Base-by-base conservation (phyloP, 2,797 vertebrate species). In the Fringilla coelebs region DNA sequence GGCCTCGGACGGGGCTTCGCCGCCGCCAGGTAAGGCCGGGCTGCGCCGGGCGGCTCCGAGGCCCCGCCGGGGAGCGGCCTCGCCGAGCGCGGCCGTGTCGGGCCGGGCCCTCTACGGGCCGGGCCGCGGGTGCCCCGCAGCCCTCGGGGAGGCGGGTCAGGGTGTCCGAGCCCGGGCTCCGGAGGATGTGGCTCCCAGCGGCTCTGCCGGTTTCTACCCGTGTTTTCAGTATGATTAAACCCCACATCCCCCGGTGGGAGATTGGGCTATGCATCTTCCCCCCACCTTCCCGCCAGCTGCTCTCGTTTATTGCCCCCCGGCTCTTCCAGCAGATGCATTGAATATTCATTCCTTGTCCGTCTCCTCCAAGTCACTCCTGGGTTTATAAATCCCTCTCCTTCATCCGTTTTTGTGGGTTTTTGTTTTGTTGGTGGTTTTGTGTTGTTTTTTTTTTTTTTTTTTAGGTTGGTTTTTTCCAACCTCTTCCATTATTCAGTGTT, bases 131-230 rank as follows among this genome's bases (percentile, higher is more conserved):
- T 19, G 28, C 26, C 10, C 57, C 25, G 9, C 38, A 11, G 57
- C 12, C 17, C 24, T 28, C 20, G 21, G 21, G 21, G 25, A 15
- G 9, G 1, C 13, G 5, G 36, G 11, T 3, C n/a, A 18, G 48
- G 31, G 11, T 25, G n/a, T 54, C 63, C 25, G 34, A 21, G 48
- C 16, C 19, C 29, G 4, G 41, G 21, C 13, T 16, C 13, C 34
- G 2, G 29, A 2, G 65, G 9, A 8, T 70, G 51, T 25, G 32
- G 31, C 25, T 11, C 43, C 21, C 2, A 13, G 1, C 14, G 1
- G 36, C 6, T 63, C 13, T 24, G 9, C 19, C 7, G 2, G 3
- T 10, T 62, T 41, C 11, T 14, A 3, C 2, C 16, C 4, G 0
- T 11, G 32, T 52, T 45, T 62, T 32, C 22, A 1, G 26, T 15